These are phyloP conservation scores for Melanotaenia boesemani DNA, from an alignment of 2,797 vertebrate genomes.

Conservation along the genomic window DNA sequence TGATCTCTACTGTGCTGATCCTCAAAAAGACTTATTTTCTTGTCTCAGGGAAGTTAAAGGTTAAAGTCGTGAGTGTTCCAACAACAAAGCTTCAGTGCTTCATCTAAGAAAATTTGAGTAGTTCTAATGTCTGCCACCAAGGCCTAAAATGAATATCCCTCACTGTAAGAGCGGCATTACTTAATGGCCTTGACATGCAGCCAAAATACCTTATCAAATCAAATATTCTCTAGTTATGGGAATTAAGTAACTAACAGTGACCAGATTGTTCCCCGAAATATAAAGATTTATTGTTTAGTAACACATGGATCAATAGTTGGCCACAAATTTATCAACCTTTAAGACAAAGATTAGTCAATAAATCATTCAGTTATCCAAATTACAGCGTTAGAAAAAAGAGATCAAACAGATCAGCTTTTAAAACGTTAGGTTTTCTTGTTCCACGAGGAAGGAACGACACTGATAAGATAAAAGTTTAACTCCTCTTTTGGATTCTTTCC, in stretches of 20 bases:
- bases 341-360: no score
- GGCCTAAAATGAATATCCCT: not conserved
- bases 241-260: not conserved
- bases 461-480: no score
- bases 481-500: no score
- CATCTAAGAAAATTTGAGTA: not conserved
- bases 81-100: not conserved
- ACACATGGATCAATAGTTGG: no score
- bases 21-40: slow-evolving; percentile 9
- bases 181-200: not conserved
- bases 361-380: no score
- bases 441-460: no score
- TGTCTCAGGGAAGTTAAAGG: slow-evolving; percentile 10
- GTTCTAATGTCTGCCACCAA: not conserved
- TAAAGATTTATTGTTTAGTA: not conserved
- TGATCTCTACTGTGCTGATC: not conserved
- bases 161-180: not conserved
- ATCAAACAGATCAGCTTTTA: no score
- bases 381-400: no score
- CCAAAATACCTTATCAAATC: not conserved
- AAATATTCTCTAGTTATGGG: not conserved
- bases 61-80: slow-evolving; percentile 2
- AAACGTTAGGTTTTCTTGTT: no score
- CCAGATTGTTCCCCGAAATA: not conserved
- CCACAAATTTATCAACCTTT: no score